These are phyloP conservation scores for Clarias batrachus DNA, from an alignment of 2,113 vertebrate species.

Conservation along the genomic window DNA sequence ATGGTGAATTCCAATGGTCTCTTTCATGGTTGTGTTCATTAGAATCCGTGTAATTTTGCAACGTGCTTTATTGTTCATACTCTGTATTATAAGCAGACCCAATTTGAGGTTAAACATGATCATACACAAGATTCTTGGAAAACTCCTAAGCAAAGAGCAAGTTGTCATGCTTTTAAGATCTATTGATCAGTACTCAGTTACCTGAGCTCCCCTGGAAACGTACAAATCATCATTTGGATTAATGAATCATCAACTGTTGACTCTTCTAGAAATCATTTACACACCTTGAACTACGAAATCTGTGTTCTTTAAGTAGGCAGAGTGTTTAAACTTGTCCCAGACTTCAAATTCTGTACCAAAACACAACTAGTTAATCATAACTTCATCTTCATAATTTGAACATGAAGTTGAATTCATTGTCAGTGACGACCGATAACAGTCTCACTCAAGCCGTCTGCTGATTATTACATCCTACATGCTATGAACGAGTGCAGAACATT, in stretches of 20 bases:
- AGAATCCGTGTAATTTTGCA: neutral
- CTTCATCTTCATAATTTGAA: neutral
- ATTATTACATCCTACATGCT: slow-evolving; percentile 10
- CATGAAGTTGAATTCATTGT: neutral
- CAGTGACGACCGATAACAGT: neutral
- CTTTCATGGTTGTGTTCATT: slow-evolving; percentile 17
- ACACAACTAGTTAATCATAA: neutral
- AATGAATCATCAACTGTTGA: slow-evolving; percentile 53
- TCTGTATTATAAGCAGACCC: neutral
- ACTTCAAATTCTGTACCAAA: neutral
- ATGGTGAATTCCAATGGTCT: slow-evolving; percentile 6
- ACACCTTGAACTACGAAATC: slow-evolving; percentile 39
- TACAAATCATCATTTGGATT: slow-evolving; percentile 50
- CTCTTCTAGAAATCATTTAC: slow-evolving; percentile 58
- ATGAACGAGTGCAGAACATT: slow-evolving; percentile 51
- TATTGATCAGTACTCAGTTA: slow-evolving; percentile 38
- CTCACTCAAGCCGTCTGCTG: neutral
- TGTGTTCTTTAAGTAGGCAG: slow-evolving; percentile 28
- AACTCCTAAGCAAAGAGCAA: slow-evolving; percentile 27
- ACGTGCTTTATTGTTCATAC: neutral
- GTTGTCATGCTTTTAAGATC: slow-evolving; percentile 36
- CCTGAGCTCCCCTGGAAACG: slow-evolving; percentile 45
- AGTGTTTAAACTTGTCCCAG: neutral
- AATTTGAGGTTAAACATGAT: slow-evolving; percentile 9
- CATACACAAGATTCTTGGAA: slow-evolving; percentile 8